A percentile compares a stretch with the other conserved stretches of the same genome.
phyloP scores from a whole-genome alignment of 2,888 invertebrate species.

The Nycteola revayana region DNA sequence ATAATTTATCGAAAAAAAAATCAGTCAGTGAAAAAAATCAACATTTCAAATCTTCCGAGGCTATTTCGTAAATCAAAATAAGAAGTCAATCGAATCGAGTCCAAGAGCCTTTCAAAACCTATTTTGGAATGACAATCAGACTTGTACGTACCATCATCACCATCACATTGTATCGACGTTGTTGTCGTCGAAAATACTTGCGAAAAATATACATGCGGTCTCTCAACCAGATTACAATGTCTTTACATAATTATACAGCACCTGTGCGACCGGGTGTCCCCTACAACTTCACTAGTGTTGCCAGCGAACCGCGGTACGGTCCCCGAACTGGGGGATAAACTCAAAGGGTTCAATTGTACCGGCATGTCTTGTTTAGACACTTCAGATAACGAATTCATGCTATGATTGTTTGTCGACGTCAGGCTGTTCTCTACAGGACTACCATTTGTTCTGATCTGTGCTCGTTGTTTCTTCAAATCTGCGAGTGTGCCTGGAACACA shows the following conservation, averaged over 20 bases:
- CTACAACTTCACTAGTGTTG: conserved; percentile 89
- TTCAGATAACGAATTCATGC: conserved; percentile 70
- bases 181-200: conserved; percentile 11
- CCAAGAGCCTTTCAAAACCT: conserved; percentile 27
- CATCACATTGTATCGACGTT: conserved; percentile 23
- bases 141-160: conserved; percentile 44
- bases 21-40: conserved; percentile 15
- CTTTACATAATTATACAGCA: conserved; percentile 88
- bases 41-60: conserved; percentile 10
- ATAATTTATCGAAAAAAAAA: conserved; percentile 19
- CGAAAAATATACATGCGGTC: background rate
- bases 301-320: conserved; percentile 85
- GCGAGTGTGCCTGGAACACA: conserved; percentile 87
- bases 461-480: conserved; percentile 95
- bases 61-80: conserved; percentile 2
- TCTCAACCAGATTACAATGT: background rate
- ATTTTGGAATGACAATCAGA: conserved; percentile 72
- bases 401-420: conserved; percentile 68
- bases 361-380: conserved; percentile 69
- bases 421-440: conserved; percentile 75
- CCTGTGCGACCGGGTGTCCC: conserved; percentile 86
- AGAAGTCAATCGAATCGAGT: conserved; percentile 21
- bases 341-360: conserved; percentile 64
- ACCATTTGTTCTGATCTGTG: conserved; percentile 88
- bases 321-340: conserved; percentile 60